Evolutionary conservation across 2,888 invertebrate species (phyloP).

Genomic region (Prosapia bicincta): DNA sequence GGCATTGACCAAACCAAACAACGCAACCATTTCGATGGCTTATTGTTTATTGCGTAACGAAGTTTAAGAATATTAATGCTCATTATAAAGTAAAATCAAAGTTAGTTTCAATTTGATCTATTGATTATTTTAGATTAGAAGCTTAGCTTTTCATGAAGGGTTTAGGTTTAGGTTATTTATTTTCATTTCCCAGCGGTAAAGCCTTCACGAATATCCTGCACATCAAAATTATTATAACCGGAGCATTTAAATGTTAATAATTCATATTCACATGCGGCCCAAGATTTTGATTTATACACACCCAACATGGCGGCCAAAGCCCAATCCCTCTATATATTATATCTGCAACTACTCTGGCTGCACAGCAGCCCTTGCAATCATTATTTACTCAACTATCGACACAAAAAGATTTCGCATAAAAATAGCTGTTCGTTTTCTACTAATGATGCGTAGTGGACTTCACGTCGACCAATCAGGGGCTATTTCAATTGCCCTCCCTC

Average conservation of each 20-base stretch:
- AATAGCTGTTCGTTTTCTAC: constrained; percentile 8
- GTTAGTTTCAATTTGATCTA: too few relatives aligned
- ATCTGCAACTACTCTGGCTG: constrained; percentile 25
- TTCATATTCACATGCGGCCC: neutral
- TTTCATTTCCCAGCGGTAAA: neutral
- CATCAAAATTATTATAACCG: neutral
- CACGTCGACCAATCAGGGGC: constrained; percentile 20
- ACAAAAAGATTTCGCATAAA: constrained; percentile 17
- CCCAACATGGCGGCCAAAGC: constrained; percentile 29
- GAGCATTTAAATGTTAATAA: neutral
- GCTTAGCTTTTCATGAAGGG: too few relatives aligned
- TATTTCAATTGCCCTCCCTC: constrained; percentile 16
- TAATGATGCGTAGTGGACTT: constrained; percentile 24
- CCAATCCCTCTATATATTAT: constrained; percentile 28
- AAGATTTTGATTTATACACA: constrained; percentile 8
- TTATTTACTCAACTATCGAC: constrained; percentile 19
- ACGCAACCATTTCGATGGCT: too few relatives aligned
- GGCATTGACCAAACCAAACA: too few relatives aligned
- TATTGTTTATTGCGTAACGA: too few relatives aligned
- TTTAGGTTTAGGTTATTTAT: too few relatives aligned
- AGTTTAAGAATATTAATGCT: too few relatives aligned
- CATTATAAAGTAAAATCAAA: too few relatives aligned
- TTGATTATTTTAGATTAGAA: too few relatives aligned
- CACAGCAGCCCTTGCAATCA: constrained; percentile 17
- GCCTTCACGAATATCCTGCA: neutral